phyloP scores from a whole-genome alignment of 2,888 invertebrate species.

The Drosophila algonquin region DNA sequence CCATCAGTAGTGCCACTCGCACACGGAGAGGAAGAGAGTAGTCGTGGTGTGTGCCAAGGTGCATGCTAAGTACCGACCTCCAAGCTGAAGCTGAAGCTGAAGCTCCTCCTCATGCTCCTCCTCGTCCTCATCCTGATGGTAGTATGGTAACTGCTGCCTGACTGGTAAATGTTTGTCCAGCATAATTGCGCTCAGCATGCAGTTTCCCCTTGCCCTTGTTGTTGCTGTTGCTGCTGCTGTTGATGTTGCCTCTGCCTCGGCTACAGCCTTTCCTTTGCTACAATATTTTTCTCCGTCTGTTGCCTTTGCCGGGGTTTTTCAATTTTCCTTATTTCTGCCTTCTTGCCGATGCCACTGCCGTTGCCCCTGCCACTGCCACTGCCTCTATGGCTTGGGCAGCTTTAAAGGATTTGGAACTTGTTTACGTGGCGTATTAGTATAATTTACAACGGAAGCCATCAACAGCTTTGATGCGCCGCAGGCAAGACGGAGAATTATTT shows the following conservation, averaged over 20 bases:
- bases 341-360: constrained; percentile 18
- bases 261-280: constrained; percentile 8
- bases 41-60: constrained; percentile 60
- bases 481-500: constrained; percentile 61
- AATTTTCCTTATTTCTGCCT: constrained; percentile 52
- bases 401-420: constrained; percentile 74
- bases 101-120: too few relatives aligned
- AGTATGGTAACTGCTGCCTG: constrained; percentile 34
- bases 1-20: constrained; percentile 17
- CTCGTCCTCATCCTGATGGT: neutral
- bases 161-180: constrained; percentile 76
- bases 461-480: constrained; percentile 65
- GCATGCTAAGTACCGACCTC: constrained; percentile 71
- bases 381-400: constrained; percentile 28
- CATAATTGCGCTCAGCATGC: constrained; percentile 80
- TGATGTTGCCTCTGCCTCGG: neutral
- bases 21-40: neutral
- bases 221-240: too few relatives aligned
- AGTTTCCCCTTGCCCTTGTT: constrained; percentile 47
- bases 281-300: constrained; percentile 20
- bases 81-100: neutral
- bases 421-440: constrained; percentile 75
- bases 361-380: constrained; percentile 14
- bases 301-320: constrained; percentile 51
- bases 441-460: constrained; percentile 73